A percentile compares a stretch with the other conserved stretches of the same genome.
phyloP scores from a whole-genome alignment of 35 echinoderm and acorn worm genomes.

The Apostichopus californicus region DNA sequence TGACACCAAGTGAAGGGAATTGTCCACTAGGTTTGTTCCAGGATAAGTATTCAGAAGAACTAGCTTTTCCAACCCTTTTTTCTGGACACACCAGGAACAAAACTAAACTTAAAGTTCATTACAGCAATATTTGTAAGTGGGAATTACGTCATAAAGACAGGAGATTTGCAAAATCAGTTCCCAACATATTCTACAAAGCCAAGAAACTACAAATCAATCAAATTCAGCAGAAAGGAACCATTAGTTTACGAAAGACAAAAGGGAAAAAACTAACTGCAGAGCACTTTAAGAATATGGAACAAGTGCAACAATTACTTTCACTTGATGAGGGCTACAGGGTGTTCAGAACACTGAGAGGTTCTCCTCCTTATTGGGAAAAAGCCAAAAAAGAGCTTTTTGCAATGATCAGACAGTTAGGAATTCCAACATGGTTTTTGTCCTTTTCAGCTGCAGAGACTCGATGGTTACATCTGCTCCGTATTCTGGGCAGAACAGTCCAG shows the following conservation, averaged over 20 bases:
- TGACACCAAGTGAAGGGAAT: neutral
- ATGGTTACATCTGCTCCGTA: slow-evolving; percentile 56
- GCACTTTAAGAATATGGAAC: slow-evolving; percentile 27
- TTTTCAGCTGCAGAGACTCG: slow-evolving; percentile 62
- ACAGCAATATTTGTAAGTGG: slow-evolving; percentile 58
- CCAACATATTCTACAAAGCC: slow-evolving; percentile 54
- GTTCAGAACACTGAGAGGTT: slow-evolving; percentile 60
- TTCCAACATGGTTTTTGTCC: slow-evolving; percentile 61
- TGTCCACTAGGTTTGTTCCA: slow-evolving; percentile 47
- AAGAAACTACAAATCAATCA: slow-evolving; percentile 13
- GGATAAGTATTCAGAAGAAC: slow-evolving; percentile 36
- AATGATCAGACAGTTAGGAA: slow-evolving; percentile 58
- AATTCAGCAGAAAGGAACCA: neutral
- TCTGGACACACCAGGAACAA: slow-evolving; percentile 23
- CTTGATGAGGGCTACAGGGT: slow-evolving; percentile 60
- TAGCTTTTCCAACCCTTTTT: slow-evolving; percentile 48
- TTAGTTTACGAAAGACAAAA: neutral
- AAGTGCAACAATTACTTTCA: slow-evolving; percentile 7
- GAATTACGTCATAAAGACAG: neutral
- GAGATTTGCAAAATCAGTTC: slow-evolving; percentile 37
- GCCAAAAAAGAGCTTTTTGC: slow-evolving; percentile 57
- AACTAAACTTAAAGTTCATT: neutral
- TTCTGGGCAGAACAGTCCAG: slow-evolving; percentile 51
- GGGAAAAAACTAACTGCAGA: slow-evolving; percentile 35
- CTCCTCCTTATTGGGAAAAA: slow-evolving; percentile 66